phyloP scores from a whole-genome alignment of 2,888 invertebrate species.

The Aphodius sticticus region DNA sequence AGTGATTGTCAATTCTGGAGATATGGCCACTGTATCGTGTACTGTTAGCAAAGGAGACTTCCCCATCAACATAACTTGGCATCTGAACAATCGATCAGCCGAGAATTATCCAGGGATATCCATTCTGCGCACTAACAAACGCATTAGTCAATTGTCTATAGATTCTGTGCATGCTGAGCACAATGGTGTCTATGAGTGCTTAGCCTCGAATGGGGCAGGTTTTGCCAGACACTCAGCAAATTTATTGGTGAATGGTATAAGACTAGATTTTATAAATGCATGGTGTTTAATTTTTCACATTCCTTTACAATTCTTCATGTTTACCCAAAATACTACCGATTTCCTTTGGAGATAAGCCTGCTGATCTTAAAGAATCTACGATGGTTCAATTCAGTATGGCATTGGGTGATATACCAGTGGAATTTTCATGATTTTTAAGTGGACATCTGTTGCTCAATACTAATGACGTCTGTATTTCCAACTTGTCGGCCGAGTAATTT shows the following conservation, averaged over 20 bases:
- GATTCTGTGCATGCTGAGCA: conserved; percentile 66
- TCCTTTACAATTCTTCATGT: too few species aligned
- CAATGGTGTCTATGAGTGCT: conserved; percentile 72
- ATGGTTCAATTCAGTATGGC: too few species aligned
- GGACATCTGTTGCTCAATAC: too few species aligned
- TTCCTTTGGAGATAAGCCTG: too few species aligned
- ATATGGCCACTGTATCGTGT: conserved; percentile 73
- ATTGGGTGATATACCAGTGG: too few species aligned
- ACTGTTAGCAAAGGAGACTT: conserved; percentile 75
- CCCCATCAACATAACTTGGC: conserved; percentile 71
- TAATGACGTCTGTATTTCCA: too few species aligned
- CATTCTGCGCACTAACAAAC: conserved; percentile 8
- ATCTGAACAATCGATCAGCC: conserved; percentile 58
- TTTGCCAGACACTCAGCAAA: conserved; percentile 43
- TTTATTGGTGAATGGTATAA: conserved; percentile 63
- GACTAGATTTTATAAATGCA: too few species aligned
- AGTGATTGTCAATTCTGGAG: conserved; percentile 70
- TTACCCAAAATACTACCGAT: too few species aligned
- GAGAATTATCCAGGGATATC: not conserved
- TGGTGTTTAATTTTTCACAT: too few species aligned
- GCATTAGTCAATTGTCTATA: conserved; percentile 15
- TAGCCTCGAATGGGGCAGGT: conserved; percentile 67
- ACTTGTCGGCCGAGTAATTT: too few species aligned
- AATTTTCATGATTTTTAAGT: too few species aligned
- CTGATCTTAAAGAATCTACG: too few species aligned